These are phyloP conservation scores for Colinus virginianus DNA, from an alignment of 2,113 vertebrate species.

Conservation along the genomic window DNA sequence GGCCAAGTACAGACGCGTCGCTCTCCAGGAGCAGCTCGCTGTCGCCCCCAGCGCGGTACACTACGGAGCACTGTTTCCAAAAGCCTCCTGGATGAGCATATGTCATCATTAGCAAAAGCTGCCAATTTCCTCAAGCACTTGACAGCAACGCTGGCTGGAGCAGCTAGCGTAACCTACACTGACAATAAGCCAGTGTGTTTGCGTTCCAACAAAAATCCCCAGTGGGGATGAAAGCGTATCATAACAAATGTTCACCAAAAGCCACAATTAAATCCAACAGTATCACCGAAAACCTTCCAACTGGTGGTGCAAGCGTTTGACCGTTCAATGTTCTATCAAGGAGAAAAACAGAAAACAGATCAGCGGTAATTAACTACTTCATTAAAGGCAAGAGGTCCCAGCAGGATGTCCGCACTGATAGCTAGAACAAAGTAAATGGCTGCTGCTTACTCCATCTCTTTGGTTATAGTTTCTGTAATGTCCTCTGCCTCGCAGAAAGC, in stretches of 20 bases:
- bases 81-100: not conserved
- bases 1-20: not conserved
- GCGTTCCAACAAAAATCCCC: not conserved
- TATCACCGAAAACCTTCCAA: not conserved
- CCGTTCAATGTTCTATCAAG: not conserved
- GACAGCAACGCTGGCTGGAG: not conserved
- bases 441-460: not conserved
- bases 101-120: not conserved
- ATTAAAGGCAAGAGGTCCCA: not conserved
- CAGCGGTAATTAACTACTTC: constrained; percentile 4
- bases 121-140: not conserved
- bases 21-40: fast-evolving
- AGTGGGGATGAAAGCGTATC: not conserved
- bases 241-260: not conserved
- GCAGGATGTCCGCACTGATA: not conserved
- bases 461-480: not conserved
- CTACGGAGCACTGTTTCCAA: not conserved
- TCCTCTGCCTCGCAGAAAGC: not conserved
- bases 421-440: not conserved
- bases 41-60: not conserved
- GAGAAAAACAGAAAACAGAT: constrained; percentile 29
- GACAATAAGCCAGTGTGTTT: not conserved
- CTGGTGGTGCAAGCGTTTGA: not conserved
- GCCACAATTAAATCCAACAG: not conserved
- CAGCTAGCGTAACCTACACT: not conserved